Conservation (phyloP, 2,797 vertebrate species). For the Peromyscus aztecus region DNA sequence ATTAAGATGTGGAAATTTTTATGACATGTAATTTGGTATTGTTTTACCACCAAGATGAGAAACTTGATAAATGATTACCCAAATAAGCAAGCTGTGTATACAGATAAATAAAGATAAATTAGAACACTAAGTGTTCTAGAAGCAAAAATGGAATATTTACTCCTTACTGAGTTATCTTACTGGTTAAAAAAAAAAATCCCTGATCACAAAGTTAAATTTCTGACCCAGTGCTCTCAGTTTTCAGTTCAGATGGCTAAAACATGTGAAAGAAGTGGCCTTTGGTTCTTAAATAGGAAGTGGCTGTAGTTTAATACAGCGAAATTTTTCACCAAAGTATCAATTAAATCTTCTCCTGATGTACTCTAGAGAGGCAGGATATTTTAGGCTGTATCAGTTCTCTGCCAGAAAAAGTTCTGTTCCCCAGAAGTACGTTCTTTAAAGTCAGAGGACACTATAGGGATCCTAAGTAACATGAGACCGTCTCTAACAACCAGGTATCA, state of each 20-base stretch:
- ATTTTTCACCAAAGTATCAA: neutral
- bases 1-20: neutral
- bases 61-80: conserved; percentile 9
- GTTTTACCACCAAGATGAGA: neutral
- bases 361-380: conserved; percentile 4
- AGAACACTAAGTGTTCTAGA: neutral
- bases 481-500: neutral
- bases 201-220: conserved; percentile 21
- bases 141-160: neutral
- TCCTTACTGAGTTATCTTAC: neutral
- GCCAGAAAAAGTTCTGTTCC: neutral
- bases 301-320: conserved; percentile 32
- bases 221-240: neutral
- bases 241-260: neutral
- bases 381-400: neutral
- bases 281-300: neutral
- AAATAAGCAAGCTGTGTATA: neutral
- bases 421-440: neutral
- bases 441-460: neutral
- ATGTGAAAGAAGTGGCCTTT: neutral
- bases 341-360: neutral
- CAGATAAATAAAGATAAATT: neutral
- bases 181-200: neutral
- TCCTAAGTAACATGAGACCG: neutral
- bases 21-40: neutral